phyloP scores from a whole-genome alignment of 1,140 invertebrate genomes.

The Bicyclus anynana region DNA sequence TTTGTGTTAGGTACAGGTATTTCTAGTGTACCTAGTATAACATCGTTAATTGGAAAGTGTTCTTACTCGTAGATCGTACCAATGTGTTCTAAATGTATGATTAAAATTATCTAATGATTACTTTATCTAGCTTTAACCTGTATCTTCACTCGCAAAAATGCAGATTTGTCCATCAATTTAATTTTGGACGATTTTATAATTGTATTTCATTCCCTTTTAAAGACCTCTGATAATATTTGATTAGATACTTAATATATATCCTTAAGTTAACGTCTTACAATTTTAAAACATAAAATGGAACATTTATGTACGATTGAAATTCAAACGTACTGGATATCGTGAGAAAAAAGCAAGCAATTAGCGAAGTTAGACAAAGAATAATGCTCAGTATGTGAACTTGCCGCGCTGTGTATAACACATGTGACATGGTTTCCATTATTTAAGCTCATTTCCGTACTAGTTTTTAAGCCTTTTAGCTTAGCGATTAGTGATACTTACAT shows the following conservation, averaged over 20 bases:
- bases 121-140: too few relatives aligned
- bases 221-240: too few relatives aligned
- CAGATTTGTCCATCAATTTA: too few relatives aligned
- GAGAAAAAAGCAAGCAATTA: not conserved
- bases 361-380: constrained; percentile 2
- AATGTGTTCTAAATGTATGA: not conserved
- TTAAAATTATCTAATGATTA: too few relatives aligned
- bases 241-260: too few relatives aligned
- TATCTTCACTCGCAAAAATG: too few relatives aligned
- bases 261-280: too few relatives aligned
- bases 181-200: too few relatives aligned
- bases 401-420: not conserved
- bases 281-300: too few relatives aligned
- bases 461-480: not conserved
- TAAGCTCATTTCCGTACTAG: not conserved
- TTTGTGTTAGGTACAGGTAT: too few relatives aligned
- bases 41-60: not conserved
- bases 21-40: too few relatives aligned
- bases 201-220: too few relatives aligned
- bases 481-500: not conserved
- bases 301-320: not conserved
- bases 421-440: constrained; percentile 3
- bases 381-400: constrained; percentile 1
- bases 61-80: not conserved
- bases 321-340: not conserved